Conservation (phyloP, 2,797 vertebrate species). For the Bradypus variegatus region DNA sequence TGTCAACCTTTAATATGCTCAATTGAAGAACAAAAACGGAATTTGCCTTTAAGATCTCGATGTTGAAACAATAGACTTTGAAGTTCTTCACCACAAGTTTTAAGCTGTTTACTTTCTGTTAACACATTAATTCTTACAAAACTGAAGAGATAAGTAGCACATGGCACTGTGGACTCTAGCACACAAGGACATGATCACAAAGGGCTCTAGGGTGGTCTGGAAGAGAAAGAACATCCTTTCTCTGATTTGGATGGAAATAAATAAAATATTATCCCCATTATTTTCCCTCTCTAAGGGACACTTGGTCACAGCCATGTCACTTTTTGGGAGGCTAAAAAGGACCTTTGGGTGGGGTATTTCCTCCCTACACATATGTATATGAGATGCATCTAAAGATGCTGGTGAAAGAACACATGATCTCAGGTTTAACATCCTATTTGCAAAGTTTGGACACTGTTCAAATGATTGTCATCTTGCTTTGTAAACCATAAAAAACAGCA, state of each 20-base stretch:
- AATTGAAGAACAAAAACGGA: neutral
- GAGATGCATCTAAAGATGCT: neutral
- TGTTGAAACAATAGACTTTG: neutral
- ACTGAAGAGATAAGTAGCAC: neutral
- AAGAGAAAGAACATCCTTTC: neutral
- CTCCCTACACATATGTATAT: neutral
- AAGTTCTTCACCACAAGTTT: neutral
- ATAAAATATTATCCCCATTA: neutral
- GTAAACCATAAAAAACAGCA: neutral
- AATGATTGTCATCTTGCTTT: too few species aligned
- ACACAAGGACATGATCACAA: neutral
- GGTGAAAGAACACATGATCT: neutral
- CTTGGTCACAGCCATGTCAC: neutral
- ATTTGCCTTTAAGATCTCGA: neutral
- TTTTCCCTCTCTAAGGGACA: neutral
- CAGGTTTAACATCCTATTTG: neutral
- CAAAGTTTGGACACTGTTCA: neutral
- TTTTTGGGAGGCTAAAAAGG: neutral
- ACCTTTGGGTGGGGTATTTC: neutral
- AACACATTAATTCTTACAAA: neutral
- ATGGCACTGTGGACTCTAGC: neutral
- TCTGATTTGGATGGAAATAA: neutral
- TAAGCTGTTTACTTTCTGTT: neutral
- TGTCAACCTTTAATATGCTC: neutral
- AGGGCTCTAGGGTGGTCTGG: neutral